These are phyloP conservation scores for Phasianus colchicus DNA, from an alignment of 2,113 vertebrate species.

Conservation along the genomic window DNA sequence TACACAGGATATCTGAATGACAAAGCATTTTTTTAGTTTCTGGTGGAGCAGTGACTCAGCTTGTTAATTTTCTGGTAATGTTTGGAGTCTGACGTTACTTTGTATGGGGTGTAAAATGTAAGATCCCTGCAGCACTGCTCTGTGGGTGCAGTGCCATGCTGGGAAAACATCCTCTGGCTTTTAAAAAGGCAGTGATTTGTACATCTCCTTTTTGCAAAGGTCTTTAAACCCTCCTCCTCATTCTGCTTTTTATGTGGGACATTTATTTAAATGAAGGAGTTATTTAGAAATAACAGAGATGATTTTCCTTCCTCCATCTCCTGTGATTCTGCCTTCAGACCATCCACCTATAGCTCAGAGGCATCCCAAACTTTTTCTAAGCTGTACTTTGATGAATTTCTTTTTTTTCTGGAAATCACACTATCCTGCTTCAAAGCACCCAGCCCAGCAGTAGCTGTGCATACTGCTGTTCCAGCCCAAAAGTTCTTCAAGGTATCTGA, in stretches of 20 bases:
- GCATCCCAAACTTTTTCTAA: background rate
- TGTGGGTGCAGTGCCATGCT: background rate
- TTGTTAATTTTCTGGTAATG: conserved; percentile 10
- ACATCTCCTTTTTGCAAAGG: background rate
- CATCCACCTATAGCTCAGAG: conserved; percentile 17
- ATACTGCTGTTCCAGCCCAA: background rate
- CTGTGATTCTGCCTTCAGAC: background rate
- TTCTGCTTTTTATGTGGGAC: background rate
- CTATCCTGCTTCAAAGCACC: background rate
- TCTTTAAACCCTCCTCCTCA: background rate
- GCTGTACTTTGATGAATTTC: background rate
- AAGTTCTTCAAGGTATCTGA: background rate
- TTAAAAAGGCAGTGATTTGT: conserved; percentile 20
- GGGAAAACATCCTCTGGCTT: conserved; percentile 16
- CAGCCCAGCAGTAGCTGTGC: background rate
- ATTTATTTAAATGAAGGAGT: conserved; percentile 4
- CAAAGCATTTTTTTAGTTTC: background rate
- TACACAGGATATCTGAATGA: background rate
- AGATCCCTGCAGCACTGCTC: background rate
- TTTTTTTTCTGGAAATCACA: background rate
- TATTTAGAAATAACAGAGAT: conserved; percentile 1
- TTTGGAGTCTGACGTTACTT: background rate
- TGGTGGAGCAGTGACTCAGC: background rate
- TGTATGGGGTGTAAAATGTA: background rate
- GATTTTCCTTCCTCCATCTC: background rate